Evolutionary conservation across 2,797 vertebrate genomes (phyloP), one percentile per base, ranked within the genome.

Genomic region (Melanotaenia parkinsoni): DNA sequence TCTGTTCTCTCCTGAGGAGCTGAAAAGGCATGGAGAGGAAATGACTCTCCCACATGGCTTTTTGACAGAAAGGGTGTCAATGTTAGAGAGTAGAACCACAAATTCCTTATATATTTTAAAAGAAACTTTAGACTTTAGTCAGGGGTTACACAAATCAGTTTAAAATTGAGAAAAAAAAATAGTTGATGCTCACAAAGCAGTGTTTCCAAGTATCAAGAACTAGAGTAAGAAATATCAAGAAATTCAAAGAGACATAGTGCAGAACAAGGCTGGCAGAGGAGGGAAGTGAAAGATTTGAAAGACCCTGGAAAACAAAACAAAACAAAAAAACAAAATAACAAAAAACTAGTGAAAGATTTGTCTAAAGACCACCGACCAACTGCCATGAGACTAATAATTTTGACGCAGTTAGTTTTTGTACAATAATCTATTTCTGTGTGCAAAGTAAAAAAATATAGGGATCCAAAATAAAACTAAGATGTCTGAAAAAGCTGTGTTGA

Each of bases 11-110:
- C 62, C 63, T 54, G 18, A 77, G 60, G 64, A 65, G 54, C 65
- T 38, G n/a, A 0, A 22, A 81, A 72, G 57, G 73, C 67, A 63
- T 9, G 16, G 13, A 71, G 64, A 58, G 57, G 57, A 71, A 70
- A 63, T 4, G 1, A 58, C 26, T 78, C 72, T 80, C 63, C 68
- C 61, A 68, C 40, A 30, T 67, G 72, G 68, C 35, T 59, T 70
- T 68, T 77, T 75, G 65, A 84, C 70, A 72, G 74, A 73, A 38
- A 67, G 63, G 57, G 59, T 62, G 66, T 85, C 62, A 62, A 24
- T 24, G 26, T 32, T 28, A 0, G 32, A 67, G 50, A 33, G 43
- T 22, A 10, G 16, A 58, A 61, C 24, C 30, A 9, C 35, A 35
- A 62, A 75, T 68, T 76, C 16, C 40, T 16, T 54, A 28, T 28